These are phyloP conservation scores for Mythimna vitellina DNA, from an alignment of 2,888 invertebrate genomes.

Conservation along the genomic window DNA sequence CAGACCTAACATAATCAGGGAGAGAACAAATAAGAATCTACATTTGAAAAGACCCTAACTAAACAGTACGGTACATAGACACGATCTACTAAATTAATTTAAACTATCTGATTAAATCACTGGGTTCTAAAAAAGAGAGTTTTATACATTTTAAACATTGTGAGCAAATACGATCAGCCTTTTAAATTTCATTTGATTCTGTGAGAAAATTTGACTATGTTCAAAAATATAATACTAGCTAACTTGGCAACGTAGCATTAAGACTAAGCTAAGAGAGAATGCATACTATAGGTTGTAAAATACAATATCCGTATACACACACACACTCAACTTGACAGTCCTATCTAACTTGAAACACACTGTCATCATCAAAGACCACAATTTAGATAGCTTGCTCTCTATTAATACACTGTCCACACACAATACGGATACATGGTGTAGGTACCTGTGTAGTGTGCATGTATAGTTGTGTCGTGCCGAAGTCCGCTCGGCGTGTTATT, in stretches of 20 bases:
- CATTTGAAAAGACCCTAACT: not conserved
- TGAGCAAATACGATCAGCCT: not conserved
- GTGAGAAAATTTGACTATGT: no score
- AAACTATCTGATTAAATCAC: constrained; percentile 2
- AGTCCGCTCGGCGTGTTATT: constrained; percentile 78
- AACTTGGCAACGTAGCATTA: not conserved
- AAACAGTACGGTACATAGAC: constrained; percentile 15
- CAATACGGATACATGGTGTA: constrained; percentile 5
- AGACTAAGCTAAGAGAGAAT: not conserved
- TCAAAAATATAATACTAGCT: no score
- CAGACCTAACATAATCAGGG: not conserved
- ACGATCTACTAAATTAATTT: not conserved
- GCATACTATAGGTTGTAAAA: not conserved
- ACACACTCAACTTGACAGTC: not conserved
- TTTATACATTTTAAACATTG: not conserved
- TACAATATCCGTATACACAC: not conserved
- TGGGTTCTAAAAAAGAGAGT: not conserved
- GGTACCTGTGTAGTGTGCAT: not conserved
- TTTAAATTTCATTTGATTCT: no score
- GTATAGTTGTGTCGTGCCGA: constrained; percentile 34
- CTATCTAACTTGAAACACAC: constrained; percentile 14
- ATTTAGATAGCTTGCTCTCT: constrained; percentile 42
- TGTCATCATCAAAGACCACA: constrained; percentile 33
- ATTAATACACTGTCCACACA: constrained; percentile 14
- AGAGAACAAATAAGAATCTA: not conserved